phyloP scores from a whole-genome alignment of 1,140 invertebrate genomes.

The Monochamus saltuarius region DNA sequence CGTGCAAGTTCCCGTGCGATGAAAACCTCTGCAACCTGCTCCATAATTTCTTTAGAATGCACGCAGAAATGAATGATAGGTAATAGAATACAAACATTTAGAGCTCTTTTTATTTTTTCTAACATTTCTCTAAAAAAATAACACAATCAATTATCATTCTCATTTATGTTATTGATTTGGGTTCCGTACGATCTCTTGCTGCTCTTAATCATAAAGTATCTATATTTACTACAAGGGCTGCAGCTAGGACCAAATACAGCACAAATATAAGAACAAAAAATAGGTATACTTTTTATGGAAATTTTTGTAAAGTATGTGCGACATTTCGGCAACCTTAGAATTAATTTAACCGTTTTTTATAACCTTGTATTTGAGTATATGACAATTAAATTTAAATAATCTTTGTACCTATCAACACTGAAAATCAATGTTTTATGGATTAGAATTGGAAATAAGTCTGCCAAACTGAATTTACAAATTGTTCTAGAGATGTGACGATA shows the following conservation, averaged over 20 bases:
- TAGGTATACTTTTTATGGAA: no score
- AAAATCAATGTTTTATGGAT: constrained; percentile 11
- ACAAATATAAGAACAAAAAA: no score
- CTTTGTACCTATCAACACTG: constrained; percentile 7
- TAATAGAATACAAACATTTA: constrained; percentile 10
- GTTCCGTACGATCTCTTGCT: no score
- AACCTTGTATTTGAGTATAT: constrained; percentile 10
- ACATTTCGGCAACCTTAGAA: neutral
- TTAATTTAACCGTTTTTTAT: neutral
- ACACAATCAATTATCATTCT: neutral
- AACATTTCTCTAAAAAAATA: no score
- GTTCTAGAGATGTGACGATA: neutral
- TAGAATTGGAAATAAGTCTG: constrained; percentile 8
- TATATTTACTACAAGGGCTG: no score
- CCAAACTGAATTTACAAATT: no score
- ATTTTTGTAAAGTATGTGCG: constrained; percentile 11
- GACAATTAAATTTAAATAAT: constrained; percentile 16
- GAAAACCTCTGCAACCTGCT: neutral
- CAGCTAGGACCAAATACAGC: no score
- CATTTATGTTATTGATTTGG: no score
- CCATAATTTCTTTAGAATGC: constrained; percentile 13
- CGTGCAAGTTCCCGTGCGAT: neutral
- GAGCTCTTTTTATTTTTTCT: no score
- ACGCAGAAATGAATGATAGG: constrained; percentile 27
- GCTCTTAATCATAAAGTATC: no score